Base-by-base conservation (phyloP, 2,888 invertebrate species). In the Alitta virens region DNA sequence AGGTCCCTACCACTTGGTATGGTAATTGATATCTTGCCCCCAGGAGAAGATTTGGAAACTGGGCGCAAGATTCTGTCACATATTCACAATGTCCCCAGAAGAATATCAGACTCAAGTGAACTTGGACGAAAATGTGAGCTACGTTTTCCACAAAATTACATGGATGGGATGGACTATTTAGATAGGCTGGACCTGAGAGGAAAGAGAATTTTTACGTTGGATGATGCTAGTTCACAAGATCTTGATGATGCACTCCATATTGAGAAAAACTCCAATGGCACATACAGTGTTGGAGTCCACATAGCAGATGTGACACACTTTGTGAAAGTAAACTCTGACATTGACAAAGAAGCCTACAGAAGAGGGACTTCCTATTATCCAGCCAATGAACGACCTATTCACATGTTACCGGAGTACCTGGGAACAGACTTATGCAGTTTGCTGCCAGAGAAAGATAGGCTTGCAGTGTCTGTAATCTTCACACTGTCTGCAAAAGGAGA, bases 11-110 rank as follows among this genome's bases (percentile, higher is more conserved):
- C 78, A 0, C 56, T 78, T 1, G 76, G 78, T 53, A 66, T 78
- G 26, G 77, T 77, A 9, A 68, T 78, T 21, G 77, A 76, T 1
- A 71, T 75, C 0, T 56, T 78, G 2, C 71, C 70, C 23, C 66
- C 65, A 1, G 75, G 72, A 2, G 49, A 50, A 7, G 70, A 67
- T 7, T 23, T 74, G 1, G 66, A 68, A 1, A 60, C 63, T 23
- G 73, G 72, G n/a, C 67, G 73, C 60, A 56, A 70, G 5, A 66
- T 76, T 14, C 59, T 79, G 18, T 71, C 75, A 33, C 65, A 74
- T 5, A 75, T 78, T 55, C 64, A 77, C 63, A 62, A 71, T 53
- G 58, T 78, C 25, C 66, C 64, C 9, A 69, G 68, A 56, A 60
- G 68, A 33, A 33, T 33, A 5, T 33, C 33, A 33, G 33, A 7